phyloP scores from a whole-genome alignment of 2,113 vertebrate species.

The Emydocephalus ijimae region DNA sequence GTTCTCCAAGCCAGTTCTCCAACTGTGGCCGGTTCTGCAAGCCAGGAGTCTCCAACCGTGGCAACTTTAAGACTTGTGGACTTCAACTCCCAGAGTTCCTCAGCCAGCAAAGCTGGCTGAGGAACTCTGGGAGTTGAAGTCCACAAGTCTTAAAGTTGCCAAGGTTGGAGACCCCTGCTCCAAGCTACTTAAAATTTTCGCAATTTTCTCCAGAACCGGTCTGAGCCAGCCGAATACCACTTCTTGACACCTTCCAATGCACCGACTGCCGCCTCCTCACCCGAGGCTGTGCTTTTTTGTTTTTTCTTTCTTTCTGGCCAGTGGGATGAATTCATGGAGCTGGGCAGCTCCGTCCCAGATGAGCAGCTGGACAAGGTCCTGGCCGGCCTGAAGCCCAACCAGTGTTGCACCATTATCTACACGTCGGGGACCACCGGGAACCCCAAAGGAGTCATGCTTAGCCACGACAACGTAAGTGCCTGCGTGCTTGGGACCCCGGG shows the following conservation, averaged over 20 bases:
- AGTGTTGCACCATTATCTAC: slow-evolving; percentile 90
- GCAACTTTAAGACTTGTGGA: too few relatives aligned
- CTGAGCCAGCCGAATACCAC: too few relatives aligned
- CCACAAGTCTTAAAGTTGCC: too few relatives aligned
- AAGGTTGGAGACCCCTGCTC: too few relatives aligned
- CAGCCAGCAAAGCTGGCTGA: too few relatives aligned
- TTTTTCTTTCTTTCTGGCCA: slow-evolving; percentile 27
- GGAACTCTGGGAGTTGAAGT: too few relatives aligned
- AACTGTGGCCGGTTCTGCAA: too few relatives aligned
- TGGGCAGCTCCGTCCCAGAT: slow-evolving; percentile 71
- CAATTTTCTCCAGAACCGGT: too few relatives aligned
- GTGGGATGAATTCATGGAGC: slow-evolving; percentile 90
- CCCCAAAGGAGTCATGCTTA: slow-evolving; percentile 95
- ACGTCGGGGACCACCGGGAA: slow-evolving; percentile 87
- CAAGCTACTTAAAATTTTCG: too few relatives aligned
- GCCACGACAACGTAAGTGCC: slow-evolving; percentile 88
- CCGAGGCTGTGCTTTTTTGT: not conserved
- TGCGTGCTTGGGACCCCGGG: not conserved
- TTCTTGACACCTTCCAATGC: not conserved
- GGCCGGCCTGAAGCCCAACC: slow-evolving; percentile 81
- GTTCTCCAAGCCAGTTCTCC: too few relatives aligned
- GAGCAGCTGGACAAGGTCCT: slow-evolving; percentile 72
- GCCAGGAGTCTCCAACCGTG: too few relatives aligned
- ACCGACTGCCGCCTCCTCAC: not conserved
- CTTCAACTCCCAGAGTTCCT: too few relatives aligned